Evolutionary conservation across 1,140 invertebrate genomes (phyloP), one percentile per base, ranked within the genome.

Genomic region (Pogonomyrmex barbatus): DNA sequence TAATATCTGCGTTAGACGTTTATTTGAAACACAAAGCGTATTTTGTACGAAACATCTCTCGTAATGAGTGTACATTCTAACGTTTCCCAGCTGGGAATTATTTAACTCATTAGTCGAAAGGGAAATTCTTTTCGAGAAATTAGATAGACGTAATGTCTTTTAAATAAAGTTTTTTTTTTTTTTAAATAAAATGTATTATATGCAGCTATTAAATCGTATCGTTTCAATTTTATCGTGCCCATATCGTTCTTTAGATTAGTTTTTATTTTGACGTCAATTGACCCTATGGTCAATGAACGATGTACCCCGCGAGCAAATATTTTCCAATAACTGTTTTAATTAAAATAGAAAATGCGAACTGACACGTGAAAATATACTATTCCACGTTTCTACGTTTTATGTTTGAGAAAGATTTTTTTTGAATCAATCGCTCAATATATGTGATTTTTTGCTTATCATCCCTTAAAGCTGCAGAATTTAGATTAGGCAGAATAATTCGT

Each of bases 231-330:
- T 60, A 83, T 73, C 42, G 54, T 65, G 36, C 24, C 12, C 63
- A 47, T 62, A 73, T 83, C 56, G 54, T 47, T 73, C 68, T 60
- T 83, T 83, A 83, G 79, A 83, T 83, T 83, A 50, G 68, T 73
- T 83, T 83, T 83, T 83, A 83, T 83, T 75, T 83, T 75, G 56
- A 82, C 52, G n/a, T 82, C 79, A 73, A 83, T 83, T 83, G 79
- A 45, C 39, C n/a, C n/a, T 73, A 60, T 47, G 36, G 33, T 39
- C 54, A 82, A 73, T 33, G 54, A 60, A 54, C 42, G 24, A 60
- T 24, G 30, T 30, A 1, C 54, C 67, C 33, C 30, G 79, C 79
- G 79, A 50, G 79, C 54, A 42, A 73, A 67, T 47, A 62, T 83
- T 75, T 73, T 62, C 79, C 79, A 60, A 83, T 83, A 83, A 83